Conservation (phyloP, 1,140 invertebrate genomes). For the Zaprionus kolodkinae region DNA sequence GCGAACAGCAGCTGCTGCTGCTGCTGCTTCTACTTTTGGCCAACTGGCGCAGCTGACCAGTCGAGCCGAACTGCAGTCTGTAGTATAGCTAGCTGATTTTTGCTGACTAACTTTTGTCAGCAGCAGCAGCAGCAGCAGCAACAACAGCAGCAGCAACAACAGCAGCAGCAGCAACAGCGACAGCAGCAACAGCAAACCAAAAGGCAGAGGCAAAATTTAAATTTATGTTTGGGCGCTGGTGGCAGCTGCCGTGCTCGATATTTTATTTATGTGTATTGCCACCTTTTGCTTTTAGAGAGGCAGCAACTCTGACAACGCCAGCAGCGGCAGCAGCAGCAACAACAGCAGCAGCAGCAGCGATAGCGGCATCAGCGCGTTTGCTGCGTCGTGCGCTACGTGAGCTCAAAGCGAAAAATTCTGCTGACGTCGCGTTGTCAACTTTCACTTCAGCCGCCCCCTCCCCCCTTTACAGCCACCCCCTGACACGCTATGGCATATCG, state of each 20-base stretch:
- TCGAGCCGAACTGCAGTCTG: not conserved
- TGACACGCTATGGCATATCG: conserved; percentile 7
- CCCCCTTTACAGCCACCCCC: not conserved
- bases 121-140: conserved; percentile 4
- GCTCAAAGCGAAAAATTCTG: conserved; percentile 71
- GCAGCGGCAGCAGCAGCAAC: conserved; percentile 22
- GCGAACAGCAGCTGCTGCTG: conserved; percentile 24
- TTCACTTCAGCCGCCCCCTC: conserved; percentile 74
- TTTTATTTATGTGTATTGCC: conserved; percentile 72
- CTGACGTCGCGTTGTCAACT: conserved; percentile 74
- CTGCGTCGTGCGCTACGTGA: conserved; percentile 64
- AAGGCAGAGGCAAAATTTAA: conserved; percentile 60
- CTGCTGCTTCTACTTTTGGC: conserved; percentile 14
- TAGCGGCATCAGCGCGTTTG: conserved; percentile 29
- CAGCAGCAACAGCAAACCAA: conserved; percentile 3
- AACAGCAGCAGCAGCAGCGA: conserved; percentile 16
- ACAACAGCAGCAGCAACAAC: not conserved
- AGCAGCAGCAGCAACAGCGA: no score
- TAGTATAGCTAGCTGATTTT: conserved; percentile 41
- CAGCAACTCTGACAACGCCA: conserved; percentile 36
- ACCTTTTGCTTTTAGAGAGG: conserved; percentile 67
- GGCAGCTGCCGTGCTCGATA: conserved; percentile 62
- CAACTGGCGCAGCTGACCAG: conserved; percentile 43
- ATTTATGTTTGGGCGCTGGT: conserved; percentile 57
- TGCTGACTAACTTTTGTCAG: conserved; percentile 71